phyloP scores from a whole-genome alignment of 2,113 vertebrate genomes.

The Nothocercus nigrocapillus region DNA sequence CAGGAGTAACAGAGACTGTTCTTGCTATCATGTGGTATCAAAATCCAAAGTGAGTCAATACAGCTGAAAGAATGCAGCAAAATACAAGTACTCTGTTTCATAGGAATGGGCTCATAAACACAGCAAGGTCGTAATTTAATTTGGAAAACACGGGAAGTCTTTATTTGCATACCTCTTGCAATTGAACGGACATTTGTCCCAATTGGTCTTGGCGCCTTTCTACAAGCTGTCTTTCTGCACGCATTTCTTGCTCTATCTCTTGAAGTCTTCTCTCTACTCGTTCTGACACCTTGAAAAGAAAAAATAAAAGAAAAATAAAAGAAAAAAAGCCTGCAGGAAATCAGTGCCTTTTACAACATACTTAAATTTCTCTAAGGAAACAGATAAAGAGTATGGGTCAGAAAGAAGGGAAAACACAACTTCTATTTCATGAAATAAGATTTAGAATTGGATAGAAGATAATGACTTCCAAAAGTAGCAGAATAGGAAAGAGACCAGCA shows the following conservation, averaged over 20 bases:
- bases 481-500: neutral
- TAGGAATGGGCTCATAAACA: neutral
- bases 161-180: conserved; percentile 84
- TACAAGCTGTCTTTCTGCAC: conserved; percentile 74
- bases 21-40: neutral
- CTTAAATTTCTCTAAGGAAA: neutral
- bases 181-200: conserved; percentile 79
- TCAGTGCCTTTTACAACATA: neutral
- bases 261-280: conserved; percentile 89
- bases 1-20: neutral
- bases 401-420: neutral
- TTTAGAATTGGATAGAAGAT: neutral
- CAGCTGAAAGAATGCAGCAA: neutral
- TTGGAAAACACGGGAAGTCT: neutral
- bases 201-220: conserved; percentile 81
- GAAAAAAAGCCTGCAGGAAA: neutral
- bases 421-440: neutral
- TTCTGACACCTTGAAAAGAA: conserved; percentile 81
- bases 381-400: neutral
- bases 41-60: neutral
- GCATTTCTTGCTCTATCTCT: conserved; percentile 88
- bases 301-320: neutral
- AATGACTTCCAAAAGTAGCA: neutral
- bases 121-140: neutral
- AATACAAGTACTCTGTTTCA: neutral